Base-by-base conservation (phyloP, 2,888 invertebrate species). In the Fabriciana adippe region DNA sequence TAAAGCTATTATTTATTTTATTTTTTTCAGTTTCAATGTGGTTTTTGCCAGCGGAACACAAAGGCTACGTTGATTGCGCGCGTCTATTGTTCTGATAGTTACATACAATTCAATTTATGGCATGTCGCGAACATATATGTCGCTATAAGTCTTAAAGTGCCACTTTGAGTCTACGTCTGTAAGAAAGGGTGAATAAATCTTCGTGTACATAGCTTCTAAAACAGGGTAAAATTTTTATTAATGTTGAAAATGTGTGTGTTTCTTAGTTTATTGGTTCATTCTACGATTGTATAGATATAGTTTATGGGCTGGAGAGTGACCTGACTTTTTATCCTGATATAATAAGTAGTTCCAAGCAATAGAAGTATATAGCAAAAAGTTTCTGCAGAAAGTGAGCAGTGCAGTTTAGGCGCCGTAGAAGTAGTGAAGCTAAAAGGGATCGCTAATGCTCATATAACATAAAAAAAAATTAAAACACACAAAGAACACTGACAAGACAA, bases 61-160 rank as follows among this genome's bases (percentile, higher is more conserved):
- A 68, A 68, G 55, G 31, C 56, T 35, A 31, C 67, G 64, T 68
- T 65, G 65, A 65, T 68, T 68, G 68, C 51, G 59, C 53, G 68
- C 54, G 66, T 66, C 68, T 53, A 66, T 65, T 66, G 68, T 68
- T 66, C 66, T 66, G 66, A 61, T 60, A 65, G 66, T 55, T 66
- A 45, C 65, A 61, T 62, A 45, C 65, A 61, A 68, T 66, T 66
- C 66, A 60, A 68, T 68, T 68, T 68, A 56, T 51, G 50, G 45
- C 68, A 45, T 41, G 66, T 48, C 54, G 66, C 35, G 31, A 66
- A 50, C 60, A 66, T 41, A 35, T 35, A 41, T 41, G 35, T 50
- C 16, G 66, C 54, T 66, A 59, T 65, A 59, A 18, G 53, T 59
- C 26, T 48, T n/a, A 31, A 65, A 26, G 26, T 48, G 59, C 50